Percentiles rank a stretch among this genome's conserved stretches.
These are phyloP conservation scores for Pimpla rufipes DNA, from an alignment of 2,888 invertebrate species.

Conservation along the genomic window DNA sequence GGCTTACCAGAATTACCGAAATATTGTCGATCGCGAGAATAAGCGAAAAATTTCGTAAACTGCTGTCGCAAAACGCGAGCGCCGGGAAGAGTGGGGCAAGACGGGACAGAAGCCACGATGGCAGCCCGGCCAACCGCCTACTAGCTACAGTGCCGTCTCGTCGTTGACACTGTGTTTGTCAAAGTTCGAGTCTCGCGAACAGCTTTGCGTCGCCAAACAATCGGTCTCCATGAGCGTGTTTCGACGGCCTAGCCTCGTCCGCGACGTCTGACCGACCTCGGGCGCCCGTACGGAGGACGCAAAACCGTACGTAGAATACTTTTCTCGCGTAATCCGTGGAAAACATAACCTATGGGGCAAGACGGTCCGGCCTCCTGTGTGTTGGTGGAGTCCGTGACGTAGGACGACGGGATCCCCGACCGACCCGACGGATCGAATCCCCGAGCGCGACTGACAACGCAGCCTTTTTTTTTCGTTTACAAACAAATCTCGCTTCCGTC, in stretches of 20 bases:
- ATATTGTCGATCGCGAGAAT: no score
- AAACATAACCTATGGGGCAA: constrained; percentile 55
- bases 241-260: neutral
- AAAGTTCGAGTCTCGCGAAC: constrained; percentile 4
- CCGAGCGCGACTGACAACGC: neutral
- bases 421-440: neutral
- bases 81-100: constrained; percentile 66
- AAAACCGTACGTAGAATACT: neutral
- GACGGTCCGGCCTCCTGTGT: constrained; percentile 29
- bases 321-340: neutral
- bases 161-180: constrained; percentile 23
- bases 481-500: neutral
- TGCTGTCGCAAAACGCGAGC: constrained; percentile 16
- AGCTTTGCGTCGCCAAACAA: neutral
- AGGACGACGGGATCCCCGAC: neutral
- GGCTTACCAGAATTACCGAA: no score
- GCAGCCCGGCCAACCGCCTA: constrained; percentile 9
- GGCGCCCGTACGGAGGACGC: neutral
- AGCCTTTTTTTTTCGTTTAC: neutral
- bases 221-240: neutral
- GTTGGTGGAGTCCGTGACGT: neutral
- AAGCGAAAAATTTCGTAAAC: no score
- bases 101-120: constrained; percentile 67
- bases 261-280: neutral
- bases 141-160: constrained; percentile 58